Base-by-base conservation (phyloP, 2,113 vertebrate species). In the Lepidothrix coronata region DNA sequence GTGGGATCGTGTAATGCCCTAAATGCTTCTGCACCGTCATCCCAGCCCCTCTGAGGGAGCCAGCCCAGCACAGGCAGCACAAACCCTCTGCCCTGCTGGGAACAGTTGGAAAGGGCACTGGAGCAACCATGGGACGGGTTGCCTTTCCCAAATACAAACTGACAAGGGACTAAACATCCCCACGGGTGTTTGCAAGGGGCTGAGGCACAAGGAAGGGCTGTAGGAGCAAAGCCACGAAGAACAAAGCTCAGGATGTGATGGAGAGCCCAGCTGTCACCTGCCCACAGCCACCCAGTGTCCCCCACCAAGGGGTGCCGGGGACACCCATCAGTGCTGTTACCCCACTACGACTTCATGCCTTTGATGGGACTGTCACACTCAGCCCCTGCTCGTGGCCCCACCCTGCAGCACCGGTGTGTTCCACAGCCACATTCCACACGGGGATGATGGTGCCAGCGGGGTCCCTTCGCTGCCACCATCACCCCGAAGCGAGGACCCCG, bases 1-100 rank as follows among this genome's bases (percentile, higher is more conserved):
- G 96, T 85, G 89, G 91, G 93, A 91, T 94, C 91, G 19, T 91
- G 95, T 94, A 85, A 95, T 79, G 79, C 88, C 85, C 91, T 80
- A 79, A 83, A 83, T 54, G 93, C 48, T 23, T 59, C 82, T 65
- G 58, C 81, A 39, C 18, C 8, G 66, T 33, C 89, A 91, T 21
- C 63, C 58, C 5, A 2, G 72, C 63, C 75, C 85, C 74, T 37
- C 49, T 6, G 0, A 57, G 85, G 46, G 63, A 86, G 67, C 65
- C 7, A 3, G 30, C 21, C 14, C 21, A 0, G 74, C 67, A 37
- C 12, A 3, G 80, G 12, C 1, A 3, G 61, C 67, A 86, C 83
- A 82, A 37, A 12, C 14, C 8, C 67, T 55, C 54, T 2, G 24
- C 35, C 68, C 52, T 4, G 8, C 48, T 0, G 1, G 85, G 30